Percentiles rank a stretch among this genome's conserved stretches.
phyloP scores from a whole-genome alignment of 2,113 vertebrate genomes.

The Nycticryphes semicollaris region DNA sequence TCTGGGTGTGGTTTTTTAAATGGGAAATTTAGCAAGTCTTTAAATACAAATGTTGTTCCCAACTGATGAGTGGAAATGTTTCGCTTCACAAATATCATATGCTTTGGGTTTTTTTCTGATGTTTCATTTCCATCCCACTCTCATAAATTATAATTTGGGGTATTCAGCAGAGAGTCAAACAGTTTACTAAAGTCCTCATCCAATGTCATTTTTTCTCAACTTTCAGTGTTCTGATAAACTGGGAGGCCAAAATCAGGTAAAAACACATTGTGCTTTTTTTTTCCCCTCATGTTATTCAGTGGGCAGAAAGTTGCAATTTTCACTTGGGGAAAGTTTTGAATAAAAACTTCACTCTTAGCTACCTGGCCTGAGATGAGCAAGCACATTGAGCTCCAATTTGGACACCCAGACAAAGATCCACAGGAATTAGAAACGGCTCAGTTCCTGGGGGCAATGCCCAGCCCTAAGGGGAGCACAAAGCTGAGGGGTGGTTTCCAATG shows the following conservation, averaged over 20 bases:
- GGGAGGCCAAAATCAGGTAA: background rate
- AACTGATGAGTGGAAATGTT: background rate
- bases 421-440: background rate
- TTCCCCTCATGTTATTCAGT: background rate
- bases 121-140: background rate
- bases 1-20: background rate
- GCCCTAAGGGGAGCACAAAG: background rate
- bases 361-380: background rate
- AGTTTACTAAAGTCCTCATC: background rate
- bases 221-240: background rate
- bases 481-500: background rate
- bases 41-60: background rate
- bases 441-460: background rate
- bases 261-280: background rate
- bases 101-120: background rate
- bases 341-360: background rate
- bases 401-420: background rate
- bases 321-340: background rate
- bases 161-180: background rate
- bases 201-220: background rate
- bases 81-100: background rate
- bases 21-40: background rate
- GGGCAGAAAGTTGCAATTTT: background rate
- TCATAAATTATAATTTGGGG: background rate
- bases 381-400: background rate